These are phyloP conservation scores for Chironomus tepperi DNA, from an alignment of 1,140 invertebrate species.

Conservation along the genomic window DNA sequence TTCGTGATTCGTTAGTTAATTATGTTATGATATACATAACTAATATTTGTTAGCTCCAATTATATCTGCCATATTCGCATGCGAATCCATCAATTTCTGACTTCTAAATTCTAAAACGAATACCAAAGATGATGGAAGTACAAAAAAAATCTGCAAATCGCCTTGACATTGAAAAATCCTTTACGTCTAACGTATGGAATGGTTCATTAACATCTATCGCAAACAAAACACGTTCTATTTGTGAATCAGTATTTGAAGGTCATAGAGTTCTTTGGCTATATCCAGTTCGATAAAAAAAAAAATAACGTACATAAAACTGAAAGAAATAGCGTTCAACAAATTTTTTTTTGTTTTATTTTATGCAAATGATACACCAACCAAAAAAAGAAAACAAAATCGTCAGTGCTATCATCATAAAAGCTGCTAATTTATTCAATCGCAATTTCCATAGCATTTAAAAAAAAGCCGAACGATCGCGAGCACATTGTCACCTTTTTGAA, in stretches of 20 bases:
- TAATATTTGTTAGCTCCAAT: no score
- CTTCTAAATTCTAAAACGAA: no score
- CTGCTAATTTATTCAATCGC: neutral
- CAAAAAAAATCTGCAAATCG: neutral
- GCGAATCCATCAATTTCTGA: no score
- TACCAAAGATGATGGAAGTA: neutral
- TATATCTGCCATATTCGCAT: no score
- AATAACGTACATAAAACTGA: neutral
- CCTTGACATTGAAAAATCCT: slow-evolving; percentile 12
- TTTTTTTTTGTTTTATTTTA: neutral
- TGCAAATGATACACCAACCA: neutral
- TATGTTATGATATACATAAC: neutral
- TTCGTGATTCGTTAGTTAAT: neutral
- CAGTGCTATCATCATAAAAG: neutral
- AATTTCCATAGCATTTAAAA: neutral
- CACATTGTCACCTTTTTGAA: neutral
- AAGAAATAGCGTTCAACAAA: neutral
- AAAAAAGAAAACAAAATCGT: neutral
- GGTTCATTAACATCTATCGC: slow-evolving; percentile 5
- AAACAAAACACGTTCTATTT: slow-evolving; percentile 14
- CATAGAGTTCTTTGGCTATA: slow-evolving; percentile 1
- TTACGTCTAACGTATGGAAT: slow-evolving; percentile 2
- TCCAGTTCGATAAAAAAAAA: slow-evolving; percentile 7
- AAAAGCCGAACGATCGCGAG: neutral
- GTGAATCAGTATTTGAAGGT: neutral